Conservation (phyloP, 2,797 vertebrate genomes). For the Eupleurogrammus muticus region DNA sequence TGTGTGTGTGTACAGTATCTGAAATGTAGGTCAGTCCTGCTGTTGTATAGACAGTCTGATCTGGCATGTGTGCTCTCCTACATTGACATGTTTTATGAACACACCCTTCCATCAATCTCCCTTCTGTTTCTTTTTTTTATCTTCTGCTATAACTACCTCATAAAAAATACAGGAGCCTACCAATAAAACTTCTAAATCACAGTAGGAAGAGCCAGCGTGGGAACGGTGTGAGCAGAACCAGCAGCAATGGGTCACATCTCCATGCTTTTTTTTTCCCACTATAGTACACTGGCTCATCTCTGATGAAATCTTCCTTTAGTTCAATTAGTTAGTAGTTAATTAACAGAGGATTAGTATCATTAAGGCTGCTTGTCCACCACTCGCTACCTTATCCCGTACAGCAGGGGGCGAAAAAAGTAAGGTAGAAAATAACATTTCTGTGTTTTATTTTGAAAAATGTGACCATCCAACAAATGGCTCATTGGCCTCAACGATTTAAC, state of each 20-base stretch:
- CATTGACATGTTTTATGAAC: background rate
- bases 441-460: too few species aligned
- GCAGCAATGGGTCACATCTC: conserved; percentile 47
- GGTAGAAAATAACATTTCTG: too few species aligned
- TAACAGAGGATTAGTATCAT: conserved; percentile 74
- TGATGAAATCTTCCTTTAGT: conserved; percentile 59
- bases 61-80: conserved; percentile 47
- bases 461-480: too few species aligned
- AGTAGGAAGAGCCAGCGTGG: conserved; percentile 39
- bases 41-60: conserved; percentile 62
- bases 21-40: conserved; percentile 84
- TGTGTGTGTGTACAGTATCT: conserved; percentile 2
- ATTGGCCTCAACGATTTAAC: too few species aligned
- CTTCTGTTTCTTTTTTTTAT: conserved; percentile 8
- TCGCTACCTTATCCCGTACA: conserved; percentile 16
- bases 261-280: conserved; percentile 24
- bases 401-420: too few species aligned
- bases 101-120: conserved; percentile 33
- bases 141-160: background rate
- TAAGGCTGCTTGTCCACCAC: conserved; percentile 46
- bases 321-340: conserved; percentile 60
- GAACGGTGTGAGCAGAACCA: conserved; percentile 35
- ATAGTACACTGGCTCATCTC: conserved; percentile 42
- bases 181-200: conserved; percentile 42
- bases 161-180: conserved; percentile 3